Evolutionary conservation across 2,888 invertebrate species (phyloP).

Genomic region (Tortrix viridana): DNA sequence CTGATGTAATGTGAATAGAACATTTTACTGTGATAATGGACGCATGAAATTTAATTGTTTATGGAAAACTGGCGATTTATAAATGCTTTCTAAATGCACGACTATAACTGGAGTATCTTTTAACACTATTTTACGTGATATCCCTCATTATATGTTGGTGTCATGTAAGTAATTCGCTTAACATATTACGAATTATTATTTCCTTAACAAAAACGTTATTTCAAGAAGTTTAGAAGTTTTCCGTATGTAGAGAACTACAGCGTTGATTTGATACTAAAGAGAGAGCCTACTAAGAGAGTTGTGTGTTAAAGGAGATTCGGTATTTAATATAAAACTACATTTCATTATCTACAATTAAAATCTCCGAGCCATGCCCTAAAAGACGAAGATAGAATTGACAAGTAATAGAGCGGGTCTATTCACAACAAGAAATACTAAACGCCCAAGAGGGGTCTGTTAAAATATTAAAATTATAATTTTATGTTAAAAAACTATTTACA

Average conservation of each 20-base stretch:
- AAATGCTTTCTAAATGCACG: constrained; percentile 38
- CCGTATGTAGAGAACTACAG: constrained; percentile 28
- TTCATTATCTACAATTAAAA: constrained; percentile 22
- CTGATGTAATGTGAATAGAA: background rate
- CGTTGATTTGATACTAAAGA: constrained; percentile 33
- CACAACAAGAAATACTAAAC: background rate
- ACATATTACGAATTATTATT: constrained; percentile 14
- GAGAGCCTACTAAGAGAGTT: constrained; percentile 41
- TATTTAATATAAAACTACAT: constrained; percentile 28
- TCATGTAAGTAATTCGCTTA: constrained; percentile 8
- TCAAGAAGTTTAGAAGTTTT: constrained; percentile 19
- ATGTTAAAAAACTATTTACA: background rate
- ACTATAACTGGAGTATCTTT: constrained; percentile 10
- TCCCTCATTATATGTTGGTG: background rate
- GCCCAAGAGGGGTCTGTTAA: background rate
- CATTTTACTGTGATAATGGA: background rate
- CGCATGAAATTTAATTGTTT: background rate
- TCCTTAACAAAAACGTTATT: constrained; percentile 28
- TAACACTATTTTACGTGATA: background rate
- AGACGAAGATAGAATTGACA: constrained; percentile 33
- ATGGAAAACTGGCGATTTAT: constrained; percentile 11
- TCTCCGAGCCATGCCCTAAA: constrained; percentile 27
- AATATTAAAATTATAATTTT: constrained; percentile 1
- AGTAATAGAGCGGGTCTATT: constrained; percentile 16
- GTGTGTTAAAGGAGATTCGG: constrained; percentile 38